Conservation (phyloP, 2,797 vertebrate genomes). For the Pteronotus mesoamericanus region DNA sequence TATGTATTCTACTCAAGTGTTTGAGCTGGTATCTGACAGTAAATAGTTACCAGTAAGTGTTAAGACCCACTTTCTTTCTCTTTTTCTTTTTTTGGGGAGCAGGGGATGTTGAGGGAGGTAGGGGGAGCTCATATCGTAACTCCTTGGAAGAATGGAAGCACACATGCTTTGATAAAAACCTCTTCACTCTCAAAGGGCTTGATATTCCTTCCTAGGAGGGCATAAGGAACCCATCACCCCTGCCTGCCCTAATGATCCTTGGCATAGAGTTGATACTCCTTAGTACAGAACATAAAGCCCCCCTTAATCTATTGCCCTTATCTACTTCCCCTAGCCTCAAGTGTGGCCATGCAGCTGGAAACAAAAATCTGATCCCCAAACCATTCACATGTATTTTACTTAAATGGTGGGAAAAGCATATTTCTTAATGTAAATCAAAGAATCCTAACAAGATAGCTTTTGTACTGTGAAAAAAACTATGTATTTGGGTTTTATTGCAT, state of each 20-base stretch:
- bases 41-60: not conserved
- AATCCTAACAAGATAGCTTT: not conserved
- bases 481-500: not conserved
- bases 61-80: not conserved
- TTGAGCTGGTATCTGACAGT: not conserved
- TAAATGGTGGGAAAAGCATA: not conserved
- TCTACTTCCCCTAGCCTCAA: not conserved
- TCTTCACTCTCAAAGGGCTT: not conserved
- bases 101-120: not conserved
- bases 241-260: not conserved
- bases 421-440: conserved; percentile 13
- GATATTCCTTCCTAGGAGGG: not conserved
- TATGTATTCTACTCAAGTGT: not conserved
- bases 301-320: not conserved
- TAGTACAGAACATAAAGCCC: not conserved
- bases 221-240: not conserved
- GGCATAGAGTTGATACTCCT: not conserved
- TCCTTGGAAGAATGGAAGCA: not conserved
- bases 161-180: not conserved
- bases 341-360: not conserved
- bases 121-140: not conserved
- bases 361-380: not conserved
- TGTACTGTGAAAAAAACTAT: not conserved
- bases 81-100: not conserved
- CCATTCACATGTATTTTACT: conserved; percentile 11